Percentiles rank a stretch among this genome's conserved stretches.
Evolutionary conservation across 2,888 invertebrate genomes (phyloP).

Genomic region (Xestobium rufovillosum): DNA sequence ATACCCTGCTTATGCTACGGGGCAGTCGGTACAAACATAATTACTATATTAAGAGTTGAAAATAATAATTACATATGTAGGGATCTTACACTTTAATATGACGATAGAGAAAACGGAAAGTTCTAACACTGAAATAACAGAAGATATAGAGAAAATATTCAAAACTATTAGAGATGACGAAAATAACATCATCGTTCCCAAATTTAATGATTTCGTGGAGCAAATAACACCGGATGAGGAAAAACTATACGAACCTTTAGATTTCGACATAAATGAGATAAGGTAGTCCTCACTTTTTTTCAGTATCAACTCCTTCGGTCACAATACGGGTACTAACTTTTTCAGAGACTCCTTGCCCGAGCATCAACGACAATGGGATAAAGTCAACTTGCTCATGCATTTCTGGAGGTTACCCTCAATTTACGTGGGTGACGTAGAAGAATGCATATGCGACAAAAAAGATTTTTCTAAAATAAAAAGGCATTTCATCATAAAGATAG

Average conservation of each 20-base stretch:
- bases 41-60: neutral
- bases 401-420: conserved; percentile 43
- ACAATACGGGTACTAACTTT: conserved; percentile 9
- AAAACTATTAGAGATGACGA: conserved; percentile 29
- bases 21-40: conserved; percentile 34
- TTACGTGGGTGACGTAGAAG: conserved; percentile 33
- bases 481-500: conserved; percentile 38
- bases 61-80: conserved; percentile 8
- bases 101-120: conserved; percentile 29
- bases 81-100: conserved; percentile 14
- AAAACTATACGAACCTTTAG: conserved; percentile 38
- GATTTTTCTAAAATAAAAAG: conserved; percentile 34
- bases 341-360: conserved; percentile 34
- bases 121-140: conserved; percentile 35
- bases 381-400: conserved; percentile 41
- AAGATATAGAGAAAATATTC: conserved; percentile 39
- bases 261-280: conserved; percentile 37
- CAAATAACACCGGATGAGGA: conserved; percentile 46
- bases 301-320: neutral
- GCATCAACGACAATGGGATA: conserved; percentile 37
- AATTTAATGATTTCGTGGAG: conserved; percentile 39
- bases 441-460: conserved; percentile 37
- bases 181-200: conserved; percentile 37
- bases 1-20: conserved; percentile 44
- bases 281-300: conserved; percentile 26